phyloP scores from a whole-genome alignment of 2,797 vertebrate genomes.

The Phoxinus dragarum region DNA sequence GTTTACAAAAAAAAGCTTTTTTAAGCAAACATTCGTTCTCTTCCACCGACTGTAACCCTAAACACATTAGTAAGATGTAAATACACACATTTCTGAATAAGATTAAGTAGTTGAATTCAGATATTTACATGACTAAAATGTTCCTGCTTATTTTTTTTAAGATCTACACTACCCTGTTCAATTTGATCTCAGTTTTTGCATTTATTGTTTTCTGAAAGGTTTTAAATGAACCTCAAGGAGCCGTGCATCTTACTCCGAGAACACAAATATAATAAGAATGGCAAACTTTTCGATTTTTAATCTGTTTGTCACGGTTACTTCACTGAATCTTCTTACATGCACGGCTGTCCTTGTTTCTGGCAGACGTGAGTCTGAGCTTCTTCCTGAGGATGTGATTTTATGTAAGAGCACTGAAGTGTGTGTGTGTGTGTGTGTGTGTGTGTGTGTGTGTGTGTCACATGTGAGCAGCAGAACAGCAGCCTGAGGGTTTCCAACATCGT shows the following conservation, averaged over 20 bases:
- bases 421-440: background rate
- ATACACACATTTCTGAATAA: background rate
- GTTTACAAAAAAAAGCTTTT: too few relatives aligned
- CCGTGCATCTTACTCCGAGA: background rate
- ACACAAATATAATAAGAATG: background rate
- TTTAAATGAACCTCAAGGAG: too few relatives aligned
- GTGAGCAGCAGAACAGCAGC: slow-evolving; percentile 20
- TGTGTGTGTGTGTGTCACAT: background rate
- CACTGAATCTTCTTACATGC: background rate
- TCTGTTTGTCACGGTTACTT: background rate
- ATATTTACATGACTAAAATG: background rate
- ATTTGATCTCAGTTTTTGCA: too few relatives aligned
- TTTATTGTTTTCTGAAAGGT: too few relatives aligned
- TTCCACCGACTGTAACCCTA: too few relatives aligned
- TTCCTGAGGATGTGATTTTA: slow-evolving; percentile 17
- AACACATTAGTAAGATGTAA: background rate
- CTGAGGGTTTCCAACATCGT: slow-evolving; percentile 26
- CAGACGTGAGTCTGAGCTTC: slow-evolving; percentile 7
- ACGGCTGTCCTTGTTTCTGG: background rate
- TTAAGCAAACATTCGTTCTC: too few relatives aligned
- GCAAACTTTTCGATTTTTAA: background rate
- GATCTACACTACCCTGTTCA: too few relatives aligned
- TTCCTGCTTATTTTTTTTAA: too few relatives aligned
- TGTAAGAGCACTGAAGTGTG: background rate
- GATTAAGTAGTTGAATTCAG: background rate